Conservation (phyloP, 2,888 invertebrate species). For the Danaus chrysippus region DNA sequence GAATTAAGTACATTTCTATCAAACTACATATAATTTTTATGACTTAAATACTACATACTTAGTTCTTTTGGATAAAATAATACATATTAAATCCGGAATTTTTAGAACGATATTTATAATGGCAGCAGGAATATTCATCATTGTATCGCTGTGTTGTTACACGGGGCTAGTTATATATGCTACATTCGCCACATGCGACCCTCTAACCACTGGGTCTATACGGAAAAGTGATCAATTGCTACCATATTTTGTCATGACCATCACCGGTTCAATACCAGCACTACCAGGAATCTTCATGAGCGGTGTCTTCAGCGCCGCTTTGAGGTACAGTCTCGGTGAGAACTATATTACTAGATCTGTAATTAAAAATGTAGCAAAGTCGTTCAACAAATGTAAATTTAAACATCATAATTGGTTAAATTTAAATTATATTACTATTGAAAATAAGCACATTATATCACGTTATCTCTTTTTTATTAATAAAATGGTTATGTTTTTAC, state of each 20-base stretch:
- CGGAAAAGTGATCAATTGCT: conserved; percentile 86
- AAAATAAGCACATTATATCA: too few species aligned
- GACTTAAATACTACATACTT: too few species aligned
- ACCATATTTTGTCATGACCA: conserved; percentile 90
- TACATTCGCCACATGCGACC: conserved; percentile 91
- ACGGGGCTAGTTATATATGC: conserved; percentile 93
- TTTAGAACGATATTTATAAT: conserved; percentile 86
- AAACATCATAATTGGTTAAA: too few species aligned
- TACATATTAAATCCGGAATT: neutral
- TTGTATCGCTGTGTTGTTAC: conserved; percentile 89
- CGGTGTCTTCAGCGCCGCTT: conserved; percentile 91
- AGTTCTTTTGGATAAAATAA: too few species aligned
- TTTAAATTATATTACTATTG: too few species aligned
- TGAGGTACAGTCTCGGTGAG: conserved; percentile 78
- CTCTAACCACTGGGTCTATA: conserved; percentile 85
- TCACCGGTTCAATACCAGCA: conserved; percentile 85
- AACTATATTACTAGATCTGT: conserved; percentile 2
- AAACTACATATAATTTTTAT: too few species aligned
- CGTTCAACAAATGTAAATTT: too few species aligned
- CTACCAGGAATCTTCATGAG: conserved; percentile 91
- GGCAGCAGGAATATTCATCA: conserved; percentile 85
- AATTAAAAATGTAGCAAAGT: neutral
- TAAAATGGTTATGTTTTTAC: too few species aligned
- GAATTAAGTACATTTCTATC: too few species aligned
- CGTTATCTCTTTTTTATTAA: too few species aligned